These are phyloP conservation scores for Cryptocephalus moraei DNA, from an alignment of 2,888 invertebrate species.

Conservation along the genomic window DNA sequence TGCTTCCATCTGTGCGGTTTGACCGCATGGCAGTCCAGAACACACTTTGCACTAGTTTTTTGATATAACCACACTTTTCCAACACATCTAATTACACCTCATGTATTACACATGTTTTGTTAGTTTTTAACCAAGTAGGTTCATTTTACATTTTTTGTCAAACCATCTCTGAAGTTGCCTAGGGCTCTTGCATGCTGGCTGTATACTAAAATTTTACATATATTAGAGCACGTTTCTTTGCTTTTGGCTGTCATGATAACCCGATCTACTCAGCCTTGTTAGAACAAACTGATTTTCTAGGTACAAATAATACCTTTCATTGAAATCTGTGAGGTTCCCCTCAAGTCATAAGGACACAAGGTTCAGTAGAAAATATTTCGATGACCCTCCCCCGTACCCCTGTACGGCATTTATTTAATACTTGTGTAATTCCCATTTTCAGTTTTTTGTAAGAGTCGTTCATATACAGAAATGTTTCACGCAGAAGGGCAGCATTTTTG, in stretches of 20 bases:
- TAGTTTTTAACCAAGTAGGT: constrained; percentile 25
- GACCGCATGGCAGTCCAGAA: constrained; percentile 34
- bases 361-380: too few relatives aligned
- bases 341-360: too few relatives aligned
- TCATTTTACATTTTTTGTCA: constrained; percentile 27
- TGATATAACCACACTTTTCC: constrained; percentile 16
- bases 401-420: constrained; percentile 11
- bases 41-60: constrained; percentile 21
- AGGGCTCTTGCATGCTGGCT: constrained; percentile 33
- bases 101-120: constrained; percentile 10
- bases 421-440: constrained; percentile 40
- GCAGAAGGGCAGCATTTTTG: constrained; percentile 97
- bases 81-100: constrained; percentile 22
- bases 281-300: too few relatives aligned
- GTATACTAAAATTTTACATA: neutral
- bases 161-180: constrained; percentile 51
- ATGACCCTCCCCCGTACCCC: too few relatives aligned
- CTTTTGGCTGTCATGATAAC: too few relatives aligned
- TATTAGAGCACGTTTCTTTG: too few relatives aligned
- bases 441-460: constrained; percentile 99
- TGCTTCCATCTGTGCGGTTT: constrained; percentile 24
- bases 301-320: too few relatives aligned
- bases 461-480: constrained; percentile 99
- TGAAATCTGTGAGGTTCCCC: too few relatives aligned
- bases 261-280: too few relatives aligned